phyloP scores from a whole-genome alignment of 2,113 vertebrate species.

The Apteryx mantelli region DNA sequence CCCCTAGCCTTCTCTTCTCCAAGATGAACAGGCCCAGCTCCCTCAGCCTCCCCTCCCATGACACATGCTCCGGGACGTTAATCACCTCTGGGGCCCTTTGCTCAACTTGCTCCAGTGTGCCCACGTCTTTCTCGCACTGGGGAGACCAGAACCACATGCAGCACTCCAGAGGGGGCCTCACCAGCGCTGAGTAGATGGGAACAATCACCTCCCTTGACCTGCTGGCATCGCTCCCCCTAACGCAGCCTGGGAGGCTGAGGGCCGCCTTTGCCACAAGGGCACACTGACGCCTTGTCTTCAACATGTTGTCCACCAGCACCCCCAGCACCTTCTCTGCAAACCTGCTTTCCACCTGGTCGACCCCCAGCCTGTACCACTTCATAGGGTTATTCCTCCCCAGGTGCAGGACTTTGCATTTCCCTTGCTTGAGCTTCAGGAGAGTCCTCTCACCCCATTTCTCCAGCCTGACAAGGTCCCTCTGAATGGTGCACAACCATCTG shows the following conservation, averaged over 20 bases:
- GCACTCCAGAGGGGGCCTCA: background rate
- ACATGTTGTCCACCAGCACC: background rate
- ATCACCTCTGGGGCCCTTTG: too few relatives aligned
- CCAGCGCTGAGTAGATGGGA: background rate
- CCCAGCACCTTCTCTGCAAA: background rate
- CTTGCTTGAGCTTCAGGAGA: background rate
- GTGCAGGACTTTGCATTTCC: background rate
- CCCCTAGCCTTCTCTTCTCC: too few relatives aligned
- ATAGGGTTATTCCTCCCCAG: background rate
- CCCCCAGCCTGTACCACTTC: background rate
- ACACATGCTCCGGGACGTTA: too few relatives aligned
- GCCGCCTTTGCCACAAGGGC: background rate
- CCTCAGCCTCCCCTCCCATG: too few relatives aligned
- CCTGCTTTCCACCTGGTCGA: background rate
- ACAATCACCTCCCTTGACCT: background rate
- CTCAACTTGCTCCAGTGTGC: background rate
- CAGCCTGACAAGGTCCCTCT: background rate
- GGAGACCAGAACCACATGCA: background rate
- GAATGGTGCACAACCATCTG: background rate
- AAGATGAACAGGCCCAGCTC: too few relatives aligned
- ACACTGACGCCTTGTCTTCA: background rate
- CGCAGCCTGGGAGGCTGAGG: background rate
- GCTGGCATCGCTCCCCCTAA: accelerated
- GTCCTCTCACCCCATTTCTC: background rate
- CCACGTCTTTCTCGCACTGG: background rate